Base-by-base conservation (phyloP, 2,797 vertebrate genomes). In the Silurus aristotelis region DNA sequence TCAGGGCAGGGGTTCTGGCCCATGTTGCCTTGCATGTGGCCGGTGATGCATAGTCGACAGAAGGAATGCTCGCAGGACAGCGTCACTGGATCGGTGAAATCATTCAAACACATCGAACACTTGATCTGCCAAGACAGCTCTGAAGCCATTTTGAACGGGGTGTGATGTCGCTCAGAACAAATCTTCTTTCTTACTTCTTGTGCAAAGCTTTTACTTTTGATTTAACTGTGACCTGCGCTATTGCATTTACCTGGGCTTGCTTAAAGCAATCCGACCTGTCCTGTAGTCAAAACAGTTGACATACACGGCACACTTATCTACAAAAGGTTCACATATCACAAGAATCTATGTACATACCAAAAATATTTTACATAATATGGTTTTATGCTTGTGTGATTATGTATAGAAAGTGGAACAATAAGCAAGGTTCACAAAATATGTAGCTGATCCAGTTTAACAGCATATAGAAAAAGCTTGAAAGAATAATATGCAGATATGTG, bases 31-130 rank as follows among this genome's bases (percentile, higher is more conserved):
- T 48, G 46, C 82, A 88, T 52, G 71, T 88, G 75, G 8, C 56
- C 71, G 0, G 31, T 83, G 60, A 90, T 89, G 76, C 89, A 90
- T 61, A 64, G 13, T 55, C 20, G 80, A 52, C 86, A 89, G 38
- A 82, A 89, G 1, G 82, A 83, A 31, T 89, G 86, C 61, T 90
- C 83, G 9, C 86, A 89, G 22, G 72, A 20, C 5, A 87, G 86
- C 31, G 25, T 85, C 31, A 88, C 80, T 2, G 87, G 87, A 70
- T 89, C 85, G 0, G 56, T 86, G 63, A 78, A 84, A 82, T 89
- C 88, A 14, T 67, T 38, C 64, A 88, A 68, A 58, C 89, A 89
- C 14, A 88, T 1, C 0, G 87, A 77, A 31, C 89, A 89, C 63
- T 82, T 60, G 72, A 88, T 87, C 63, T 89, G 43, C 63, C 27